These are phyloP conservation scores for Sminthurides aquaticus DNA, from an alignment of 2,888 invertebrate species.

Conservation along the genomic window DNA sequence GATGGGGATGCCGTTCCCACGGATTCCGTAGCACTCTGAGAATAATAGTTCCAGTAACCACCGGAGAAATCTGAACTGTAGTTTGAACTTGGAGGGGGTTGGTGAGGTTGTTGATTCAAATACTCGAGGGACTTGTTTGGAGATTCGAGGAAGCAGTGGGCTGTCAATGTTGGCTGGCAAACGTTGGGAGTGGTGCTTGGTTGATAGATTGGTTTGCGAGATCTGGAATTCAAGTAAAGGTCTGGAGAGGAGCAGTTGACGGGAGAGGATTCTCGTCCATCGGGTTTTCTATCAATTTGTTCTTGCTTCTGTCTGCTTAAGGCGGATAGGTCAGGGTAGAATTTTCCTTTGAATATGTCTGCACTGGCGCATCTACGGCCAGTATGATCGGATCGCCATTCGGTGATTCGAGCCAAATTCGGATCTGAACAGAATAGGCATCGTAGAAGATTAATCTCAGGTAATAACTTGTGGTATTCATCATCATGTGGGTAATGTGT, in stretches of 20 bases:
- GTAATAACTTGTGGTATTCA: constrained; percentile 23
- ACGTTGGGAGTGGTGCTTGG: constrained; percentile 42
- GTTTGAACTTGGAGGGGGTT: constrained; percentile 7
- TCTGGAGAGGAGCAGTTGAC: constrained; percentile 36
- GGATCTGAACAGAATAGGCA: constrained; percentile 42
- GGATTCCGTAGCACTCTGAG: constrained; percentile 16
- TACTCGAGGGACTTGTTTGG: constrained; percentile 37
- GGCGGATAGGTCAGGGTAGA: constrained; percentile 5
- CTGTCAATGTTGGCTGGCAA: constrained; percentile 42
- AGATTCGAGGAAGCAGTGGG: constrained; percentile 41
- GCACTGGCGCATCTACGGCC: constrained; percentile 38
- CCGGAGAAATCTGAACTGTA: constrained; percentile 27
- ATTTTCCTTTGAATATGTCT: constrained; percentile 38
- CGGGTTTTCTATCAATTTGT: constrained; percentile 25
- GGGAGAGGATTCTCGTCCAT: constrained; percentile 41
- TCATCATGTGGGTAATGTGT: constrained; percentile 43
- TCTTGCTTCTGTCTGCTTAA: background rate
- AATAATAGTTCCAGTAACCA: constrained; percentile 39
- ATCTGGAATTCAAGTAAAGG: constrained; percentile 37
- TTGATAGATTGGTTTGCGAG: constrained; percentile 41
- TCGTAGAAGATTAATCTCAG: constrained; percentile 38
- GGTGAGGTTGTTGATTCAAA: constrained; percentile 16
- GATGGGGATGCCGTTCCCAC: constrained; percentile 19
- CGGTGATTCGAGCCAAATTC: constrained; percentile 40
- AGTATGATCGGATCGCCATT: constrained; percentile 23